Conservation (phyloP, 2,113 vertebrate genomes). For the Prunella fulvescens region DNA sequence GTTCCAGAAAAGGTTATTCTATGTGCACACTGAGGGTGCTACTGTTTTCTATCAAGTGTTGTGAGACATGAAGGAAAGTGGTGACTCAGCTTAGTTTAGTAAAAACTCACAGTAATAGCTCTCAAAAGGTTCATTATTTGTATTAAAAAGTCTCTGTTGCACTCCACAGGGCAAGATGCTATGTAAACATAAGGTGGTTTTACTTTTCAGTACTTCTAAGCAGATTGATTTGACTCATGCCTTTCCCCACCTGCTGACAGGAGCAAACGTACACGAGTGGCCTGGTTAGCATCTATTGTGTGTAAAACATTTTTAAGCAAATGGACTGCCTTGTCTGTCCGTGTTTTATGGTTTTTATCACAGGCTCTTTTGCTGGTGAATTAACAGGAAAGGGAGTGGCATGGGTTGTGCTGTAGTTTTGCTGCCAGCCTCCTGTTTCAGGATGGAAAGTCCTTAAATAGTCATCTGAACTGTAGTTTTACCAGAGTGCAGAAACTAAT, state of each 20-base stretch:
- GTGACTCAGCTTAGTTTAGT: neutral
- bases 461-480: neutral
- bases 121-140: neutral
- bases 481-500: neutral
- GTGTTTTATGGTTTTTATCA: neutral
- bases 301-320: neutral
- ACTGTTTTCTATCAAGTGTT: neutral
- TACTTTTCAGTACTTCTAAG: neutral
- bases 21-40: neutral
- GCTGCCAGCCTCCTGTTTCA: neutral
- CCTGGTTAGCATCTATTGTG: neutral
- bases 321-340: neutral
- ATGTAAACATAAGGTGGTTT: accelerated
- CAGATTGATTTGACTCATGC: neutral
- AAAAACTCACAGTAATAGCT: neutral
- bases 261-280: accelerated
- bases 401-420: neutral
- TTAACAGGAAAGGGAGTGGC: neutral
- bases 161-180: neutral
- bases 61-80: neutral
- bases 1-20: neutral
- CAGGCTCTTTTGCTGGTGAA: neutral
- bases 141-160: neutral
- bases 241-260: neutral
- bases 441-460: neutral